A percentile compares a stretch with the other conserved stretches of the same genome.
These are phyloP conservation scores for Ovis aries DNA, from an alignment of 2,113 vertebrate genomes.

Conservation along the genomic window ARS-UI_Ramb_v3.0 NC_056070.1:5593501-5594000, in stretches of 20 bases:
- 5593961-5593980: fast-evolving
- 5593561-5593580: not conserved
- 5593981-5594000: not conserved
- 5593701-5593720: not conserved
- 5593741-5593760: fast-evolving
- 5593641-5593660: not conserved
- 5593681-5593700: not conserved
- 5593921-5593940: not conserved
- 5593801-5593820: not conserved
- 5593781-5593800: not conserved
- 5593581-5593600: not conserved
- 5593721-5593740: not conserved
- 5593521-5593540: fast-evolving
- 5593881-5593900: not conserved
- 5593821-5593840: not conserved
- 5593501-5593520: fast-evolving
- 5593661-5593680: not conserved
- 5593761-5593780: not conserved
- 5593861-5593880: not conserved
- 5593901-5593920: not conserved
- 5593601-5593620: too few species aligned
- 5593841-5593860: not conserved
- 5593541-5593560: not conserved
- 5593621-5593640: not conserved
- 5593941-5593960: not conserved